These are phyloP conservation scores for Porites evermanni DNA, from an alignment of 92 coral and sea anemone genomes.

Conservation along the genomic window DNA sequence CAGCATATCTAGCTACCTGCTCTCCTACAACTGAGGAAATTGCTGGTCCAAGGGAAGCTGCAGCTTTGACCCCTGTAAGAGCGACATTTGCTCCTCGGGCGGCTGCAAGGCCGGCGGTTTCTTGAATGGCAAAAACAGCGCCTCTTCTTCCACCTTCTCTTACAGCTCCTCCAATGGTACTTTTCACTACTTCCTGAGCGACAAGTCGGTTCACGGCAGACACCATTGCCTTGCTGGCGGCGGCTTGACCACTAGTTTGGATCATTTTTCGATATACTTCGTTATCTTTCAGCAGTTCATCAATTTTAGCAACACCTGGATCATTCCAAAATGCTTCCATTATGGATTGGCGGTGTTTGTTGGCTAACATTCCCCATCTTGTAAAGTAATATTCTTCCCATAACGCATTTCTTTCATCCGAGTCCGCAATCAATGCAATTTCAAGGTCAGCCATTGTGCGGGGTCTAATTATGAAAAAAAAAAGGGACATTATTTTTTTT, in stretches of 20 bases:
- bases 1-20: constrained; percentile 20
- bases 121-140: constrained; percentile 22
- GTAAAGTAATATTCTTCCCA: constrained; percentile 21
- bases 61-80: constrained; percentile 4
- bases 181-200: constrained; percentile 19
- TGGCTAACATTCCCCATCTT: constrained; percentile 21
- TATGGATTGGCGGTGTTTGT: neutral
- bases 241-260: constrained; percentile 4
- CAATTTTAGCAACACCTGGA: constrained; percentile 1
- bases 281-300: constrained; percentile 26
- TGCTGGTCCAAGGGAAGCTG: constrained; percentile 18
- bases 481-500: too few relatives aligned
- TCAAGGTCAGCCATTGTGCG: neutral
- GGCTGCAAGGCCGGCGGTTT: constrained; percentile 13
- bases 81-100: constrained; percentile 4
- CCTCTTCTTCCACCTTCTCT: neutral
- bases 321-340: constrained; percentile 23
- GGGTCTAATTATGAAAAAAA: too few relatives aligned
- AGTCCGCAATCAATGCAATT: constrained; percentile 5
- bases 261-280: constrained; percentile 12
- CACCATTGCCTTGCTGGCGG: constrained; percentile 12
- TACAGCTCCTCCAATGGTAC: constrained; percentile 16
- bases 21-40: constrained; percentile 22
- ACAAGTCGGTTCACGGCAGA: constrained; percentile 12
- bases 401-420: constrained; percentile 5